Conservation (phyloP, 2,888 invertebrate genomes). For the Oligia latruncula region DNA sequence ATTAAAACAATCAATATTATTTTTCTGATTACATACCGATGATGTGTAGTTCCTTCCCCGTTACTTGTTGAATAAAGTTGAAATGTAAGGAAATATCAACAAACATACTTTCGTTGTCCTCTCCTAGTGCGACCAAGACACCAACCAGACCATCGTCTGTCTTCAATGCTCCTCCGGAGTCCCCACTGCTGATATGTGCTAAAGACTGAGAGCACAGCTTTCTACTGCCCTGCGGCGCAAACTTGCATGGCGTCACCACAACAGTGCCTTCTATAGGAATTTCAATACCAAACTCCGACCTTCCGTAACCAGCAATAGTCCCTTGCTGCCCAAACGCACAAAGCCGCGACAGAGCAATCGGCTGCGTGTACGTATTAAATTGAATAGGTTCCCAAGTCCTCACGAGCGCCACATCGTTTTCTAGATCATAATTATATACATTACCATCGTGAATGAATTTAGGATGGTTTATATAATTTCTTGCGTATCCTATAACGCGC, state of each 20-base stretch:
- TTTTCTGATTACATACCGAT: not conserved
- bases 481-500: not conserved
- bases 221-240: not conserved
- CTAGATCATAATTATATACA: too few relatives aligned
- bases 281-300: not conserved
- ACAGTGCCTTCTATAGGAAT: not conserved
- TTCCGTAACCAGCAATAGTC: slow-evolving; percentile 16
- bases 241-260: not conserved
- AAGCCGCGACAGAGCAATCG: slow-evolving; percentile 7
- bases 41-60: not conserved
- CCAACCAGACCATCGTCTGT: slow-evolving; percentile 29
- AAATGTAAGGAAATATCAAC: slow-evolving; percentile 20
- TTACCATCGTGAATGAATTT: not conserved
- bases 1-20: not conserved
- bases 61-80: slow-evolving; percentile 8
- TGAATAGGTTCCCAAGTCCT: not conserved
- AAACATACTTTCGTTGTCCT: not conserved
- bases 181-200: not conserved
- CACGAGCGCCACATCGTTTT: slow-evolving; percentile 23
- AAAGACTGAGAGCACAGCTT: not conserved
- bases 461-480: not conserved
- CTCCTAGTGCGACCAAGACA: not conserved
- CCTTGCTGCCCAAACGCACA: not conserved
- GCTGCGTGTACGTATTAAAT: not conserved
- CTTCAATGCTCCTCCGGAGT: slow-evolving; percentile 11